Percentiles rank a stretch among this genome's conserved stretches.
Conservation (phyloP, 2,888 invertebrate species). For the Chironomus riparius region DNA sequence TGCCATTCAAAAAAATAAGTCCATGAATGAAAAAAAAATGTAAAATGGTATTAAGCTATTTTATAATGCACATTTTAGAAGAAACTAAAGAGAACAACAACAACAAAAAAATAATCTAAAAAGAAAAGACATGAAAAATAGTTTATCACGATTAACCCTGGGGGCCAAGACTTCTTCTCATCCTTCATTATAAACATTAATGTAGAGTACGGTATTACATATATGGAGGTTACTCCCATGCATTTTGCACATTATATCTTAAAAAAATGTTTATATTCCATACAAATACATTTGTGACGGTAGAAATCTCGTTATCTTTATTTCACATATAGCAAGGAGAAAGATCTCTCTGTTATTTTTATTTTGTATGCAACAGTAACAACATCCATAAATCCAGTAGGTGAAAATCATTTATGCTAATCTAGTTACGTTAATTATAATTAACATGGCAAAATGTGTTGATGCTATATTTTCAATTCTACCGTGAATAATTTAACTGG, state of each 20-base stretch:
- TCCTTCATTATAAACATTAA: not conserved
- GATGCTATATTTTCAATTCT: not conserved
- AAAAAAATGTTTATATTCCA: not conserved
- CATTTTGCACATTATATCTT: not conserved
- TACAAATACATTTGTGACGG: not conserved
- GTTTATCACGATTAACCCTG: slow-evolving; percentile 23
- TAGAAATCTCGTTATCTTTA: not conserved
- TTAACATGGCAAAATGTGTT: slow-evolving; percentile 24
- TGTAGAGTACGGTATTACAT: too few species aligned
- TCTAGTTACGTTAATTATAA: slow-evolving; percentile 25
- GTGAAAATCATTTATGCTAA: slow-evolving; percentile 25
- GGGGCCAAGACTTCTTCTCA: not conserved
- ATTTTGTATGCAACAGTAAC: not conserved
- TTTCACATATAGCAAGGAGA: not conserved
- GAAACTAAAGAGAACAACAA: not conserved
- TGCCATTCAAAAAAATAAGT: too few species aligned
- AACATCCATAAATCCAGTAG: slow-evolving; percentile 11
- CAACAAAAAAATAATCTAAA: not conserved
- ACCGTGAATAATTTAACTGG: not conserved
- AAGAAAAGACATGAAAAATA: slow-evolving; percentile 14
- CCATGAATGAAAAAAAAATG: too few species aligned
- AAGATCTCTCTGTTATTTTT: not conserved
- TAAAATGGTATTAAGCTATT: too few species aligned
- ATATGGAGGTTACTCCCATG: too few species aligned
- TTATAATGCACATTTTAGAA: not conserved